phyloP scores from a whole-genome alignment of 2,888 invertebrate species.

The Phasia obesa region DNA sequence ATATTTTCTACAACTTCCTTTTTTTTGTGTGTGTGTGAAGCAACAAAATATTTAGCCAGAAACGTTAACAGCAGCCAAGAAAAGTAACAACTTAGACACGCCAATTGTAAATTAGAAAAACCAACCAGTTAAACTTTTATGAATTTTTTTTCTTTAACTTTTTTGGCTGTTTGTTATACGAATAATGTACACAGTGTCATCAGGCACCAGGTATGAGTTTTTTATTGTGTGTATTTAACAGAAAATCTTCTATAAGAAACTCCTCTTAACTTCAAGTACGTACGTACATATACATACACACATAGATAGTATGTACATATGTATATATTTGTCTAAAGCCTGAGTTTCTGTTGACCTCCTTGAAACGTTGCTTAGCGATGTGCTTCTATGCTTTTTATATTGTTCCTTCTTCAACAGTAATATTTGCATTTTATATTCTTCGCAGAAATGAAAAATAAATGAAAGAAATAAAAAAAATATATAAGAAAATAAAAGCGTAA shows the following conservation, averaged over 20 bases:
- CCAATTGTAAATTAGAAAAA: conserved; percentile 51
- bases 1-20: conserved; percentile 18
- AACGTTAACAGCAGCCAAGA: conserved; percentile 59
- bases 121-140: conserved; percentile 17
- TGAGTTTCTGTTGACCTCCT: conserved; percentile 28
- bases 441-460: conserved; percentile 21
- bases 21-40: conserved; percentile 44
- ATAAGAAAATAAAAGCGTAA: conserved; percentile 18
- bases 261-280: no score
- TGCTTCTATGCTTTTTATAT: background rate
- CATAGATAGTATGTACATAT: background rate
- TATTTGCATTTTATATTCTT: conserved; percentile 67
- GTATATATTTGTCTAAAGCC: background rate
- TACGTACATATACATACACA: background rate
- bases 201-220: conserved; percentile 5
- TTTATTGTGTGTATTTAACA: conserved; percentile 29
- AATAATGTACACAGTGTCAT: conserved; percentile 10
- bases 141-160: background rate
- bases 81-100: conserved; percentile 31
- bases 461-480: background rate
- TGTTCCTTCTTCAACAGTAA: conserved; percentile 51
- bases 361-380: background rate
- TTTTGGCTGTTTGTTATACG: conserved; percentile 26
- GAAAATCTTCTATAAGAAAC: conserved; percentile 10
- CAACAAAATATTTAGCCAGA: conserved; percentile 56